phyloP scores from a whole-genome alignment of 1,140 invertebrate species.

The Aphis craccivora region DNA sequence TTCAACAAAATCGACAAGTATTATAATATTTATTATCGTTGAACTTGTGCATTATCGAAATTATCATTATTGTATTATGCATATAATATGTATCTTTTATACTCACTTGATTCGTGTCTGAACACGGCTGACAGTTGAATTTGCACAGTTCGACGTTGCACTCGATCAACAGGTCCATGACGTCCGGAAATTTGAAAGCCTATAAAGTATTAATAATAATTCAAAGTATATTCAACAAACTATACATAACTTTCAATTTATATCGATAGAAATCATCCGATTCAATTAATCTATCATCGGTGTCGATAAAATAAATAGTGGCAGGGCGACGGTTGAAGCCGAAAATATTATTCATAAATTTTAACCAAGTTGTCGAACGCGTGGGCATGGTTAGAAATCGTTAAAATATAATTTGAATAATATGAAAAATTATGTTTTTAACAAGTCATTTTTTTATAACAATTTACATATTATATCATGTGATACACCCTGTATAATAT shows the following conservation, averaged over 20 bases:
- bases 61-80: neutral
- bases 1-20: neutral
- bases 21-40: neutral
- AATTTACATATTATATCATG: neutral
- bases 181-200: slow-evolving; percentile 88
- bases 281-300: no score
- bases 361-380: no score
- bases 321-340: no score
- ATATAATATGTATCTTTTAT: neutral
- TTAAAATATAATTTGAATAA: neutral
- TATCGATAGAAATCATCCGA: no score
- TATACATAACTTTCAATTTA: no score
- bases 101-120: slow-evolving; percentile 70
- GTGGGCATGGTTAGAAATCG: neutral
- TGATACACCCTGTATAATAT: neutral
- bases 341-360: no score
- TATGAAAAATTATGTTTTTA: neutral
- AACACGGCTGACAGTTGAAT: slow-evolving; percentile 78
- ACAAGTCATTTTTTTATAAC: neutral
- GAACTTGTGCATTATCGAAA: neutral
- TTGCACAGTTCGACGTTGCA: slow-evolving; percentile 87
- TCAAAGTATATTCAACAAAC: neutral
- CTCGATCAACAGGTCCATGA: slow-evolving; percentile 84
- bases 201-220: slow-evolving; percentile 62
- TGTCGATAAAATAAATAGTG: no score